A percentile compares a stretch with the other conserved stretches of the same genome.
phyloP scores from a whole-genome alignment of 1,140 invertebrate species.

The Myzus persicae region DNA sequence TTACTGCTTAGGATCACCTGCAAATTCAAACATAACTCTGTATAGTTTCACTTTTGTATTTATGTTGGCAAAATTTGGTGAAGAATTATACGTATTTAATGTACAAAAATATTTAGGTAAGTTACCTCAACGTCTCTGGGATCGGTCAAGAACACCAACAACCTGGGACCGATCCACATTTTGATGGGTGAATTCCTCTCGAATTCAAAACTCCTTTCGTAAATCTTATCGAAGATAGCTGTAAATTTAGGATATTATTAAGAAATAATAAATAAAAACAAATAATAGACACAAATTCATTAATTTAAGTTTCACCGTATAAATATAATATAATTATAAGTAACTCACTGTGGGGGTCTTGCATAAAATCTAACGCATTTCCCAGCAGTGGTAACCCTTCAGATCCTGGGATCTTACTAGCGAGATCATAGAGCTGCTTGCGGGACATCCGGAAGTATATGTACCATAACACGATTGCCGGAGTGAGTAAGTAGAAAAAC shows the following conservation, averaged over 20 bases:
- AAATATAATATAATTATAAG: neutral
- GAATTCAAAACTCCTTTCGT: slow-evolving; percentile 64
- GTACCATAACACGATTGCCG: slow-evolving; percentile 74
- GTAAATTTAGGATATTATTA: neutral
- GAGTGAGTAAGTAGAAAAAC: slow-evolving; percentile 75
- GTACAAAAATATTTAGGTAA: neutral
- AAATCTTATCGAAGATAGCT: slow-evolving; percentile 66
- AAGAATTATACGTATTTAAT: neutral
- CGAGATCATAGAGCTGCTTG: slow-evolving; percentile 74
- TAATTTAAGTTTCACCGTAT: neutral
- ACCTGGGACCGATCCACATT: slow-evolving; percentile 72
- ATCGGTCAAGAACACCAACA: slow-evolving; percentile 72
- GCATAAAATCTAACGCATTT: slow-evolving; percentile 74
- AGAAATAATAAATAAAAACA: neutral
- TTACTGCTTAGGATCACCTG: slow-evolving; percentile 71
- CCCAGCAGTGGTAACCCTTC: slow-evolving; percentile 74
- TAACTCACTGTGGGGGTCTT: slow-evolving; percentile 61
- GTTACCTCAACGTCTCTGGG: slow-evolving; percentile 74
- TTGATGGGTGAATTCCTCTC: slow-evolving; percentile 63
- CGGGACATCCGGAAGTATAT: slow-evolving; percentile 77
- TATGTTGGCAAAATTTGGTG: neutral
- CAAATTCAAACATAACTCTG: neutral
- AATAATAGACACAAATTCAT: no score
- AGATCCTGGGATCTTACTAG: slow-evolving; percentile 75
- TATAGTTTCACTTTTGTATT: neutral